A percentile compares a stretch with the other conserved stretches of the same genome.
Conservation (phyloP, 2,888 invertebrate species). For the Andrena bicolor region DNA sequence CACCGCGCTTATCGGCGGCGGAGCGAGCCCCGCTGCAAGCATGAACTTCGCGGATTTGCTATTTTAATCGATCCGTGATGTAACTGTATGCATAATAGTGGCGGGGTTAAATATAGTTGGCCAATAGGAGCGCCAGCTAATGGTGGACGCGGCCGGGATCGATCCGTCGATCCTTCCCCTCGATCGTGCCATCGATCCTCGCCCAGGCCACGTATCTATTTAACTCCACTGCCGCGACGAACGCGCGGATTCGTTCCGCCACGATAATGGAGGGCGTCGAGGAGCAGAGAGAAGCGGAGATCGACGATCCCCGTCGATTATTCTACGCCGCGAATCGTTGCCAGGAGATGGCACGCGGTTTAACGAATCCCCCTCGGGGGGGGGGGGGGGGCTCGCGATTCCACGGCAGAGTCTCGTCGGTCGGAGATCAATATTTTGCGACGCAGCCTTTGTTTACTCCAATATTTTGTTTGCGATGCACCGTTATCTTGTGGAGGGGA, state of each 20-base stretch:
- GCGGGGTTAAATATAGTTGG: constrained; percentile 62
- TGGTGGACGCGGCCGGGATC: background rate
- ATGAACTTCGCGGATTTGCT: constrained; percentile 66
- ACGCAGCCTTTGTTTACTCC: background rate
- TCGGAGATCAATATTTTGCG: background rate
- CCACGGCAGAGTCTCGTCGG: background rate
- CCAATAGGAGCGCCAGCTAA: constrained; percentile 31
- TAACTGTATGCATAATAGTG: constrained; percentile 68
- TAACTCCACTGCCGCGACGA: too few species aligned
- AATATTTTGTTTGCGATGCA: constrained; percentile 2
- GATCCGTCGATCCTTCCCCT: background rate
- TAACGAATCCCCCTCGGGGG: background rate
- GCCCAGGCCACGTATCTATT: background rate
- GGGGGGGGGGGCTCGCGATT: background rate
- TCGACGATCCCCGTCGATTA: constrained; percentile 12
- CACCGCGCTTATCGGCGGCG: constrained; percentile 42
- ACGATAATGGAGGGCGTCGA: background rate
- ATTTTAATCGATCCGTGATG: constrained; percentile 71
- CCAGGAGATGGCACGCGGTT: constrained; percentile 7
- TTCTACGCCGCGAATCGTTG: background rate
- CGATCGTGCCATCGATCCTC: background rate
- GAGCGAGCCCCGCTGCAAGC: constrained; percentile 13
- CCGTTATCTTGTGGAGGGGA: background rate
- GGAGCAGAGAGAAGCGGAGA: too few species aligned
- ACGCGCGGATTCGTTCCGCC: too few species aligned